Conservation (phyloP, 2,797 vertebrate genomes). For the Gallinago solitaria region DNA sequence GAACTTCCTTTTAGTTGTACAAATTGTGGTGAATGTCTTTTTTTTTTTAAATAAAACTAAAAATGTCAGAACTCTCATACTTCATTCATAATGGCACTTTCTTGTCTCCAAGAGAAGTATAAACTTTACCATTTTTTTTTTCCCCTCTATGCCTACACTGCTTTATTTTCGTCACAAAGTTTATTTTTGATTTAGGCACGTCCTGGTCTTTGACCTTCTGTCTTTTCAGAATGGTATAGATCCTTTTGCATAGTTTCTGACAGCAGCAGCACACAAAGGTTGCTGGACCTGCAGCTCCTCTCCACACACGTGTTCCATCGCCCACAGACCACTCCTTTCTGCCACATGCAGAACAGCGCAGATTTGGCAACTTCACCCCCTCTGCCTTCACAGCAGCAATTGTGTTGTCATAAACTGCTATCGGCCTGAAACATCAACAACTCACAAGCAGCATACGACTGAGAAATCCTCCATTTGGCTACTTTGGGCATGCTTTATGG, state of each 20-base stretch:
- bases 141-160: neutral
- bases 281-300: neutral
- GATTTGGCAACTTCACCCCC: too few relatives aligned
- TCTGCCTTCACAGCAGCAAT: neutral
- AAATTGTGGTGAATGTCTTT: rapidly evolving
- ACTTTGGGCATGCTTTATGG: neutral
- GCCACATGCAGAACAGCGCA: neutral
- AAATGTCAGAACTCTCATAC: neutral
- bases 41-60: neutral
- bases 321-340: neutral
- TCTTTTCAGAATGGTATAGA: neutral
- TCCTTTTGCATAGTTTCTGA: neutral
- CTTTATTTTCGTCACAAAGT: neutral
- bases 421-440: neutral
- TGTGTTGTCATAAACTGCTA: neutral
- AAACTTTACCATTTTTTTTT: neutral
- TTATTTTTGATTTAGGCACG: neutral
- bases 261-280: neutral
- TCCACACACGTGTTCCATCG: neutral
- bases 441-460: neutral
- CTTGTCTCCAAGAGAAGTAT: neutral
- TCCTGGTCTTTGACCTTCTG: neutral
- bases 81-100: neutral
- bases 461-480: neutral
- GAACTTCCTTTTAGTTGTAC: neutral